Evolutionary conservation across 2,888 invertebrate species (phyloP).

Genomic region (Oxytorus armatus): DNA sequence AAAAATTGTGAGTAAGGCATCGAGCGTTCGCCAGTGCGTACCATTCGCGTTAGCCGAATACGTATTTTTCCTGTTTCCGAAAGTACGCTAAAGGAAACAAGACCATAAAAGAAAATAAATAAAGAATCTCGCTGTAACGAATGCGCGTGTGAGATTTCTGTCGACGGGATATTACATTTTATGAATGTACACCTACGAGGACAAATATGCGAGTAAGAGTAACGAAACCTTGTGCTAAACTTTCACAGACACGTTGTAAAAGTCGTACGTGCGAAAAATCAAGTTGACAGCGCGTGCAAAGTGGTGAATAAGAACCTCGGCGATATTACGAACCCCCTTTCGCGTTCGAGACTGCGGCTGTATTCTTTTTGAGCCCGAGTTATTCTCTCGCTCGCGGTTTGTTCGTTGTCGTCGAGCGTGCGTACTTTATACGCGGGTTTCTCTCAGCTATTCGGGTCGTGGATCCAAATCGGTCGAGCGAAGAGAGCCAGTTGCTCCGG

Average conservation of each 20-base stretch:
- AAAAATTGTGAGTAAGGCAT: conserved; percentile 38
- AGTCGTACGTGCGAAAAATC: background rate
- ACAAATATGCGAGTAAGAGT: background rate
- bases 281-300: background rate
- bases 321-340: no score
- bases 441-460: conserved; percentile 42
- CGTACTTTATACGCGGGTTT: conserved; percentile 14
- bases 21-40: conserved; percentile 60
- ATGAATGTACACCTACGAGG: background rate
- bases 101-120: background rate
- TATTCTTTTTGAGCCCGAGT: background rate
- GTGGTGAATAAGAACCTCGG: no score
- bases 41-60: conserved; percentile 62
- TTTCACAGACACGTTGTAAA: background rate
- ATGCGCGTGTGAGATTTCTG: conserved; percentile 18
- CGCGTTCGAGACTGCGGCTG: no score
- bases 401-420: conserved; percentile 9
- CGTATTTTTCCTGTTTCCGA: conserved; percentile 44
- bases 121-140: background rate
- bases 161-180: background rate
- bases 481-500: conserved; percentile 39
- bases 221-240: background rate
- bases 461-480: conserved; percentile 51
- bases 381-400: background rate
- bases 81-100: conserved; percentile 13